Evolutionary conservation across 2,888 invertebrate species (phyloP), one percentile per base, ranked within the genome.

Genomic region (Pediacus dermestoides): DNA sequence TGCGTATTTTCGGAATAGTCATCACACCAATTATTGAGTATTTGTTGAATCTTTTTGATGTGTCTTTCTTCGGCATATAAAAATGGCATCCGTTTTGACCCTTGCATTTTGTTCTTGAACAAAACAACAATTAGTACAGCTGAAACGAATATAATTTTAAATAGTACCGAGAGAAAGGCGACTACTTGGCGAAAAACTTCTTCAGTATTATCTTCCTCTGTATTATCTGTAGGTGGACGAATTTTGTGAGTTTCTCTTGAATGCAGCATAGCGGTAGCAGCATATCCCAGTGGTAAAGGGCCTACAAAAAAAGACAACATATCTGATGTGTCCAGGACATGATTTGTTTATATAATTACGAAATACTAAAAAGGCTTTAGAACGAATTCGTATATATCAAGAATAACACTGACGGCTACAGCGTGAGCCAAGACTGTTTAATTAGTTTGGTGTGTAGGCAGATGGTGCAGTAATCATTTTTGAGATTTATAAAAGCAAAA

Each of bases 191-290:
- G 15, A 39, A 70, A 74, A 16, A 77, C 61, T 3, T 58, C 56
- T 3, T 32, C 12, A 16, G 61, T 43, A 30, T 58, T 72, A 38
- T 64, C 48, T 4, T 44, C 49, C n/a, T n/a, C n/a, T n/a, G n/a
- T n/a, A 28, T 61, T 52, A 1, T 66, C 68, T 3, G 66, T 51
- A 2, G 74, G 71, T 13, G 68, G 43, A 1, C 66, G 67, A 26
- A 78, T 57, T 37, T 68, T 60, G 52, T 78, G 78, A 0, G 73
- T 71, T 1, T 57, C 51, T 1, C 66, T 57, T 0, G 73, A 64
- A 40, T 68, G 66, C n/a, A 68, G 53, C 30, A 62, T 56, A 0
- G 76, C 71, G 10, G 68, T 69, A 42, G 65, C 60, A 2, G 61
- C 60, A 46, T 70, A 75, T 0, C 77, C 78, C 32, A 66, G 34